Evolutionary conservation across 2,888 invertebrate species (phyloP), one percentile per base, ranked within the genome.

Genomic region (Pelosia muscerda): DNA sequence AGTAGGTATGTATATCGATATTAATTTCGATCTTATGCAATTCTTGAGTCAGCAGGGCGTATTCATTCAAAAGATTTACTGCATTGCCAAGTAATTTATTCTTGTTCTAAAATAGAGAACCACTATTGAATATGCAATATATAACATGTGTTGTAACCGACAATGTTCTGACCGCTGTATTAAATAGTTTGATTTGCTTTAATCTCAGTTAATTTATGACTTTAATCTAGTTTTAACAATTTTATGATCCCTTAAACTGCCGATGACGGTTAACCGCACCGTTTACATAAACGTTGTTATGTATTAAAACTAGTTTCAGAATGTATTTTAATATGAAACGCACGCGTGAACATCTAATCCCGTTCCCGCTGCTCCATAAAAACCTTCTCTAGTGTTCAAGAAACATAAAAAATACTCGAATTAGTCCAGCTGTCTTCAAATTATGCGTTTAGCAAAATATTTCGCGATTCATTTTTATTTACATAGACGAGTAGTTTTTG

Each of bases 241-340:
- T 58, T 31, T 58, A 58, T 31, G 58, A 58, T 58, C 31, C 28
- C n/a, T 57, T n/a, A 28, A 57, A 31, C 31, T 22, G n/a, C n/a
- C 11, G 22, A 58, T 22, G 28, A 31, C 31, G 1, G 58, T 58
- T 58, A 58, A 13, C 31, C 19, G 11, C 31, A 6, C n/a, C 49
- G n/a, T n/a, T 49, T 49, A 22, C 23, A 57, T 28, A 57, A 57
- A 57, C 57, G 19, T 57, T 10, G 26, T 28, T 49, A 49, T 8
- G n/a, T 19, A 56, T 25, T 56, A 28, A 56, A 56, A 28, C 57
- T 57, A 57, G 57, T 28, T 57, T 26, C 26, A 19, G 0, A 19
- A 26, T 19, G 9, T 56, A 19, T 57, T 31, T 57, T 28, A 31
- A 5, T 11, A 11, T n/a, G 57, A 28, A 57, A 28, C n/a, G n/a